These are phyloP conservation scores for Cepphus grylle DNA, from an alignment of 2,113 vertebrate species.

Conservation along the genomic window DNA sequence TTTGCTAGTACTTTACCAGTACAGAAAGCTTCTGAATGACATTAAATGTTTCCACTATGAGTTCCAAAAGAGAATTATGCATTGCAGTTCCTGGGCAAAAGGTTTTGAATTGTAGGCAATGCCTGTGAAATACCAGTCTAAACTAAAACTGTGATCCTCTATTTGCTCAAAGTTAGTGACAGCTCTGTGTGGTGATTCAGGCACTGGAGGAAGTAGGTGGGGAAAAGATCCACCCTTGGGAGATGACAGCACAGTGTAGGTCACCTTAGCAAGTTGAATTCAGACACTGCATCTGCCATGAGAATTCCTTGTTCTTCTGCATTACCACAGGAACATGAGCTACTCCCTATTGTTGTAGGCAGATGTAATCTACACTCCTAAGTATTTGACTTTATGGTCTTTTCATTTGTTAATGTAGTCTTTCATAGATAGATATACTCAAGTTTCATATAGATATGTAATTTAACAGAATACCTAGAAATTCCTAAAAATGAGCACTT, in stretches of 20 bases:
- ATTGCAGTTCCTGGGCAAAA: neutral
- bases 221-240: neutral
- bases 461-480: neutral
- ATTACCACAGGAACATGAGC: neutral
- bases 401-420: neutral
- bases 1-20: neutral
- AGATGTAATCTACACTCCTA: neutral
- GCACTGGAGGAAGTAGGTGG: neutral
- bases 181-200: neutral
- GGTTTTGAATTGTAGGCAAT: neutral
- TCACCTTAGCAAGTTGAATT: neutral
- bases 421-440: neutral
- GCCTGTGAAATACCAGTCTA: neutral
- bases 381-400: neutral
- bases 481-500: neutral
- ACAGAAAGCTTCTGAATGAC: neutral
- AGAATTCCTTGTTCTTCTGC: neutral
- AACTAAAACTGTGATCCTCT: neutral
- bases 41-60: neutral
- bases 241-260: neutral
- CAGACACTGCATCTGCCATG: neutral
- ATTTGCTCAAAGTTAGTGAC: neutral
- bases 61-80: neutral
- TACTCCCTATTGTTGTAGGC: neutral
- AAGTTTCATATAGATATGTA: neutral